Evolutionary conservation across 2,888 invertebrate genomes (phyloP), one percentile per base, ranked within the genome.

Genomic region (Heteromyza rotundicornis): DNA sequence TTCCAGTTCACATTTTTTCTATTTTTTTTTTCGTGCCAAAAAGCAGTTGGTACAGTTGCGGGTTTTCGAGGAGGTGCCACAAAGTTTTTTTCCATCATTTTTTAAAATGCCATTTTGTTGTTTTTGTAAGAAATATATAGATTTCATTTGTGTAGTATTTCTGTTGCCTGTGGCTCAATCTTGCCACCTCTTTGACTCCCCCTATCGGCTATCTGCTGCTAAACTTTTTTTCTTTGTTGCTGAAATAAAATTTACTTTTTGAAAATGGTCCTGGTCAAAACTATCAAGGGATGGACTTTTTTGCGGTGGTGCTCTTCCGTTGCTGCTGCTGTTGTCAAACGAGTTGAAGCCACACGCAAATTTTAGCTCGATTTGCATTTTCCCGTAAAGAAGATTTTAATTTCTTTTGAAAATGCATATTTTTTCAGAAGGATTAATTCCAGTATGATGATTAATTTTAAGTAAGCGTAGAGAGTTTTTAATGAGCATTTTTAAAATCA

Each of bases 301-400:
- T 12, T 17, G 58, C 55, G 32, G 54, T 24, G 57, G 40, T 14
- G n/a, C 16, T 40, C 40, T 40, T 40, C 17, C 24, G 40, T 51
- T 50, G 35, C 36, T 50, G 59, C 23, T 40, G 35, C 35, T 49
- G 55, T 60, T 53, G 53, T 16, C 53, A 58, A 58, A 58, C 58
- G 51, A 44, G 59, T 53, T 53, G 44, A 23, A 52, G 35, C 35
- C 14, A 23, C 52, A 32, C 32, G 36, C 19, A 27, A n/a, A 36
- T 32, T 50, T 51, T 35, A 51, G 58, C 52, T 58, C 52, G 16
- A 58, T 58, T 58, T 58, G 51, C 58, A 58, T 58, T 52, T 58
- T 53, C 14, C 23, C n/a, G 58, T 19, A 8, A 35, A 19, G 20
- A 35, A 52, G 27, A 51, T 17, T 47, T 23, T 56, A 44, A 56